Conservation (phyloP, 2,888 invertebrate species). For the Balanococcus diminutus region DNA sequence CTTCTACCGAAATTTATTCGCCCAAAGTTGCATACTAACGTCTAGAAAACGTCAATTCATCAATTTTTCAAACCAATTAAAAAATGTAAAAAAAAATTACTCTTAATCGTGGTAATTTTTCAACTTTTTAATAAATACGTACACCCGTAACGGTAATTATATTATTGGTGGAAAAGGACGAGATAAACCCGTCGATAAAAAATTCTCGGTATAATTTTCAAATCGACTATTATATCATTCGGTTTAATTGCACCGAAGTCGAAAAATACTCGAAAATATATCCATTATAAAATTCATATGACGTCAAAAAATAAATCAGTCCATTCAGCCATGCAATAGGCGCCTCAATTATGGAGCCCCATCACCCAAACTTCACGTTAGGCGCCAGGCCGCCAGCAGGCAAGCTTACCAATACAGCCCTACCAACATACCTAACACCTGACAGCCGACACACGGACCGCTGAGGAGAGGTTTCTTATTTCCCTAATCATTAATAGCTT, state of each 20-base stretch:
- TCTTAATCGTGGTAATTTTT: not conserved
- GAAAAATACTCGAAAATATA: not conserved
- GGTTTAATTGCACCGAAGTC: not conserved
- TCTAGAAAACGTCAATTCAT: not conserved
- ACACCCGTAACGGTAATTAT: not conserved
- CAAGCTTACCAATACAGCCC: constrained; percentile 46
- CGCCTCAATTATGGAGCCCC: constrained; percentile 29
- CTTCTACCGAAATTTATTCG: not conserved
- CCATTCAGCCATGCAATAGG: not conserved
- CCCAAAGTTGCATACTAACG: too few species aligned
- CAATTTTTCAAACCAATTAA: not conserved
- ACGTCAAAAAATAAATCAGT: constrained; percentile 30
- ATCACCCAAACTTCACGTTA: constrained; percentile 42
- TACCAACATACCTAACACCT: constrained; percentile 48
- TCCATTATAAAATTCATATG: constrained; percentile 15
- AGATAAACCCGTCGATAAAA: not conserved
- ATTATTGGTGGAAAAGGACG: not conserved
- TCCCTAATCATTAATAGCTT: constrained; percentile 46
- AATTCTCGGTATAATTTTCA: not conserved
- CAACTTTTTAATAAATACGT: not conserved
- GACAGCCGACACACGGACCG: constrained; percentile 37
- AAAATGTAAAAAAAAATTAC: not conserved
- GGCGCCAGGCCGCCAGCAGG: constrained; percentile 48
- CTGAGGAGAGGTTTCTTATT: constrained; percentile 42
- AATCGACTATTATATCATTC: not conserved